These are phyloP conservation scores for Eilema caniola DNA, from an alignment of 2,888 invertebrate species.

Conservation along the genomic window DNA sequence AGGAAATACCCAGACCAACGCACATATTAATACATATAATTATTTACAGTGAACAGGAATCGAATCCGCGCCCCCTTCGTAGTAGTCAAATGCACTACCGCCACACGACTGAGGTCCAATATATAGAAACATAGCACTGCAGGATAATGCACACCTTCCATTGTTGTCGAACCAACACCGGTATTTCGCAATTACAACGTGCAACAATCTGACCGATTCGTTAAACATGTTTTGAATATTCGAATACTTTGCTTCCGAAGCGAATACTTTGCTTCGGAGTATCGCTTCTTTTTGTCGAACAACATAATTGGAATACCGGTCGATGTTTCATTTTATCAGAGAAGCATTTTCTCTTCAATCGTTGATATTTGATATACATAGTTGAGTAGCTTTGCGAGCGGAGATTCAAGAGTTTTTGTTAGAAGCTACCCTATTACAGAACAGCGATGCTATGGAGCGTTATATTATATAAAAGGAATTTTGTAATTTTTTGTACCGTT, in stretches of 20 bases:
- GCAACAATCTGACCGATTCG: constrained; percentile 32
- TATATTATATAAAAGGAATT: constrained; percentile 6
- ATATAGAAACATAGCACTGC: constrained; percentile 14
- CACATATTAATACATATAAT: no score
- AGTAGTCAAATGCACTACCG: no score
- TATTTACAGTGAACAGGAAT: no score
- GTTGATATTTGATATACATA: constrained; percentile 16
- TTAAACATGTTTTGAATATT: constrained; percentile 6
- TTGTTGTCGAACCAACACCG: constrained; percentile 19
- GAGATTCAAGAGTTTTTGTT: constrained; percentile 3
- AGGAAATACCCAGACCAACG: no score
- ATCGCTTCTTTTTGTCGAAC: constrained; percentile 29
- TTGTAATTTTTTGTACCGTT: background rate
- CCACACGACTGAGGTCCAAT: background rate
- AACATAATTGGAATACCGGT: constrained; percentile 30
- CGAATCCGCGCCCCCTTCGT: no score
- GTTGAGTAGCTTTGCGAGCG: constrained; percentile 10
- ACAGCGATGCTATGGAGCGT: background rate
- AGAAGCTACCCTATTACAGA: background rate
- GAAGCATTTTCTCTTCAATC: background rate
- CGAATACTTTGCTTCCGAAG: constrained; percentile 20
- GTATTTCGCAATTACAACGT: constrained; percentile 37
- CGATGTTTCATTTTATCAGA: constrained; percentile 24
- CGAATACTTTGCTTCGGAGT: constrained; percentile 17
- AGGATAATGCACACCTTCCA: constrained; percentile 15